Conservation (phyloP, 1,140 invertebrate species). For the Diplogasteroides magnus region DNA sequence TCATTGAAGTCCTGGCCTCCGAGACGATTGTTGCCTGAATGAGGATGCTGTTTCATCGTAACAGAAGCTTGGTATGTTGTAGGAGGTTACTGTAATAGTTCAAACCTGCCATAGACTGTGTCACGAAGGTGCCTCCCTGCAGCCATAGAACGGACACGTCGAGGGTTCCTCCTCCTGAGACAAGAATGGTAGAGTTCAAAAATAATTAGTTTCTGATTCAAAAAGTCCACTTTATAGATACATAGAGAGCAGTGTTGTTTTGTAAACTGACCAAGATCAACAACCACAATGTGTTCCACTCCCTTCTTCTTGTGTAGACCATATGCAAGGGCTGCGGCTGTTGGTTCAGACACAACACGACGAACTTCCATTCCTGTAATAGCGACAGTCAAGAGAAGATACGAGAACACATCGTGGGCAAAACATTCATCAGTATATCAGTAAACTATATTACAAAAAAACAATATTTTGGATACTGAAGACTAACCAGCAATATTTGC, state of each 20-base stretch:
- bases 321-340: conserved; percentile 56
- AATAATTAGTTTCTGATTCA: neutral
- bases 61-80: too few relatives aligned
- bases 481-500: conserved; percentile 42
- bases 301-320: conserved; percentile 56
- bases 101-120: conserved; percentile 61
- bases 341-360: conserved; percentile 63
- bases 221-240: neutral
- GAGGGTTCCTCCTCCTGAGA: conserved; percentile 58
- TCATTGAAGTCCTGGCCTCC: conserved; percentile 62
- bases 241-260: too few relatives aligned
- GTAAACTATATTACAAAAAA: conserved; percentile 16
- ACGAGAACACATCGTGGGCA: neutral
- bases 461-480: neutral
- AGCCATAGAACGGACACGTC: conserved; percentile 60
- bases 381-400: conserved; percentile 14
- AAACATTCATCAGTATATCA: neutral
- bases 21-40: conserved; percentile 60
- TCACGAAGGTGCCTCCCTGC: conserved; percentile 61
- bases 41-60: too few relatives aligned
- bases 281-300: conserved; percentile 58
- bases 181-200: neutral
- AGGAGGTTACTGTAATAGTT: too few relatives aligned
- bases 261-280: conserved; percentile 58
- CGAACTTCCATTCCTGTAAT: conserved; percentile 74